phyloP scores from a whole-genome alignment of 2,113 vertebrate genomes.

The Xyrauchen texanus region DNA sequence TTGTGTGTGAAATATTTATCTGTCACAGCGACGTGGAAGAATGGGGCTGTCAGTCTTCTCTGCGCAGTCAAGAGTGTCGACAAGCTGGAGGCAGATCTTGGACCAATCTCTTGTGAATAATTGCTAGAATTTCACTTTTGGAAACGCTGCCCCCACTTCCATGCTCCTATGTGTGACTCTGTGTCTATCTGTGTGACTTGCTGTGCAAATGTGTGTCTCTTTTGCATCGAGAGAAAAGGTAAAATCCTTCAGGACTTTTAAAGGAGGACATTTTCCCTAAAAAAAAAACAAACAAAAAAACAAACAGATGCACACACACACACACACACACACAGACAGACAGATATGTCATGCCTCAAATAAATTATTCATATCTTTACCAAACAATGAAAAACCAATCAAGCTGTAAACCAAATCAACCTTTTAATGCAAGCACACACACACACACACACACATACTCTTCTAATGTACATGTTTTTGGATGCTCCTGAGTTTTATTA shows the following conservation, averaged over 20 bases:
- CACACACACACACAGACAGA: constrained; percentile 38
- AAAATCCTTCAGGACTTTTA: constrained; percentile 47
- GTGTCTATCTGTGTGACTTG: constrained; percentile 62
- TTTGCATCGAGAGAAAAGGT: constrained; percentile 70
- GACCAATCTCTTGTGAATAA: constrained; percentile 79
- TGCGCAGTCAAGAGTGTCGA: constrained; percentile 80
- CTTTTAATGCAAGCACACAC: constrained; percentile 76
- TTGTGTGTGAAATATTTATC: constrained; percentile 98
- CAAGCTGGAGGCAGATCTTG: constrained; percentile 76
- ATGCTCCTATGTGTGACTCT: constrained; percentile 72
- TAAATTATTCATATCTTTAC: constrained; percentile 87
- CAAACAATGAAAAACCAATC: constrained; percentile 87
- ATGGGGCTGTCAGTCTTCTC: constrained; percentile 88
- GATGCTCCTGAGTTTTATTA: constrained; percentile 62
- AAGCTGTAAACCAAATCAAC: constrained; percentile 86
- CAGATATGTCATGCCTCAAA: constrained; percentile 60
- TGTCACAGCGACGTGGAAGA: constrained; percentile 90
- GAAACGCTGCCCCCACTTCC: constrained; percentile 68
- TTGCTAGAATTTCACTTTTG: constrained; percentile 83
- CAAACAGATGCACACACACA: too few species aligned
- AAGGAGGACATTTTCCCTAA: too few species aligned
- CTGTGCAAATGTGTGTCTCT: constrained; percentile 65
- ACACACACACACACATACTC: constrained; percentile 33
- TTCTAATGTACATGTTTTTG: constrained; percentile 71
- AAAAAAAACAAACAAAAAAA: too few species aligned